phyloP scores from a whole-genome alignment of 1,140 invertebrate genomes.

The Temnothorax nylanderi region DNA sequence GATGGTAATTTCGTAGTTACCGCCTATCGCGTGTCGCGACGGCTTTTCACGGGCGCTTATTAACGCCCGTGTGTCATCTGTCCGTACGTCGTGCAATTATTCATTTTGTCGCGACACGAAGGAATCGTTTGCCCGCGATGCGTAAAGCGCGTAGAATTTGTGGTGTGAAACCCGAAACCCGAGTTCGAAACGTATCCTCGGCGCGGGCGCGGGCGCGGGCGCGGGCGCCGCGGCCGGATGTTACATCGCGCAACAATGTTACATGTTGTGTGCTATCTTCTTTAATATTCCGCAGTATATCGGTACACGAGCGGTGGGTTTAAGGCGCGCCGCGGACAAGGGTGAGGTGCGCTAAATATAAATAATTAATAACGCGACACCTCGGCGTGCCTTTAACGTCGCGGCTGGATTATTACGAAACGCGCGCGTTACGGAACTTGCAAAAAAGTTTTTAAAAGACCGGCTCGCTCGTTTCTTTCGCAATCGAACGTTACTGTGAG shows the following conservation, averaged over 20 bases:
- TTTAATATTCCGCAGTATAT: conserved; percentile 50
- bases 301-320: conserved; percentile 29
- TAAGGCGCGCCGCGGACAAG: conserved; percentile 38
- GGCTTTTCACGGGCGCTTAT: neutral
- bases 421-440: neutral
- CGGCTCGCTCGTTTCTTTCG: too few species aligned
- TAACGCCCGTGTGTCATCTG: neutral
- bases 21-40: neutral
- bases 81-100: neutral
- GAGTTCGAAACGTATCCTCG: neutral
- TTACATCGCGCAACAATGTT: conserved; percentile 54
- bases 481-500: neutral
- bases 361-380: conserved; percentile 47
- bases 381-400: neutral
- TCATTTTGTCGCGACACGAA: neutral
- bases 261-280: conserved; percentile 54
- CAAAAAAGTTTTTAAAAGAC: neutral
- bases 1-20: conserved; percentile 2
- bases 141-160: neutral
- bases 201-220: too few species aligned
- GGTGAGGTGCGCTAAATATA: conserved; percentile 40
- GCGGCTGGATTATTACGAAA: neutral
- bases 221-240: neutral
- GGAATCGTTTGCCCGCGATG: conserved; percentile 1
- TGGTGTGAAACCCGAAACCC: neutral